phyloP scores from a whole-genome alignment of 2,888 invertebrate species.

The Nomada fucata region DNA sequence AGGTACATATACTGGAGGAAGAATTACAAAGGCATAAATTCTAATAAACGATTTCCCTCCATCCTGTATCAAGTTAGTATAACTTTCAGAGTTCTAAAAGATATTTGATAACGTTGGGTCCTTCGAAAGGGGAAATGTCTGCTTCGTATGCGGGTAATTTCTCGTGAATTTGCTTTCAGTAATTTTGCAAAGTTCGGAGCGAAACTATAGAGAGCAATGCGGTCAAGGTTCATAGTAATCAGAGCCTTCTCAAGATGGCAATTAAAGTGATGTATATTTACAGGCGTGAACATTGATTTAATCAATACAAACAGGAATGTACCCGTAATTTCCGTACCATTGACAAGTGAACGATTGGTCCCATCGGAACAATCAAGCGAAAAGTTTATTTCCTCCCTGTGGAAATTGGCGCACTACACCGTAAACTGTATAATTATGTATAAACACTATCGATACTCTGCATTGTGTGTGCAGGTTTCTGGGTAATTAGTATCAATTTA shows the following conservation, averaged over 20 bases:
- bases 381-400: conserved; percentile 45
- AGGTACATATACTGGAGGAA: too few species aligned
- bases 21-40: not conserved
- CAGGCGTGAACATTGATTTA: conserved; percentile 59
- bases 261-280: conserved; percentile 48
- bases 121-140: not conserved
- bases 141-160: conserved; percentile 15
- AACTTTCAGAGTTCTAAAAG: not conserved
- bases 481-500: not conserved
- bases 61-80: not conserved
- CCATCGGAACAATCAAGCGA: conserved; percentile 36
- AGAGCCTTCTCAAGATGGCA: conserved; percentile 27
- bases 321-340: conserved; percentile 23
- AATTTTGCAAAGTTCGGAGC: not conserved
- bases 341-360: conserved; percentile 43
- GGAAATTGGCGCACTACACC: conserved; percentile 32
- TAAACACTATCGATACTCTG: not conserved
- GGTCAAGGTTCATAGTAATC: not conserved
- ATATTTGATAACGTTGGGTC: not conserved
- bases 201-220: not conserved
- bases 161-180: not conserved
- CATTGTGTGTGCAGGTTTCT: not conserved
- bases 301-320: conserved; percentile 48
- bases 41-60: not conserved
- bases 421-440: conserved; percentile 9